Evolutionary conservation across 2,113 vertebrate genomes (phyloP).

Genomic region (Sitta europaea): DNA sequence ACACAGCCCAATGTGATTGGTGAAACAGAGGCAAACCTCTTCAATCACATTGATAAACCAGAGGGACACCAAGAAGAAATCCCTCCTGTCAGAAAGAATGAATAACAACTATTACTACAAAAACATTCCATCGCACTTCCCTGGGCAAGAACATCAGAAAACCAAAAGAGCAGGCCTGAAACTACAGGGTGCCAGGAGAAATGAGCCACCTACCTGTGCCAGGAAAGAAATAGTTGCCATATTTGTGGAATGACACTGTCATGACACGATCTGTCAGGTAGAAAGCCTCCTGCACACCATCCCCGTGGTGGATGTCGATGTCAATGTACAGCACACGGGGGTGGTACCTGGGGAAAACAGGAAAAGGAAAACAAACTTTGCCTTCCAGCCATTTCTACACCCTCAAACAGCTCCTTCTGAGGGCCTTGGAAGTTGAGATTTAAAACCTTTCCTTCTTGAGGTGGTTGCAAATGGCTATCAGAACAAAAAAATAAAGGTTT

Average conservation of each 20-base stretch:
- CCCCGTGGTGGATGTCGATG: slow-evolving; percentile 97
- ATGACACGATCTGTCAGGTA: slow-evolving; percentile 97
- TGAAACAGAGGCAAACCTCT: too few species aligned
- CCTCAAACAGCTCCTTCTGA: not conserved
- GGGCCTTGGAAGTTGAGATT: not conserved
- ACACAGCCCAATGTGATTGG: too few species aligned
- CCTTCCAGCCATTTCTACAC: fast-evolving
- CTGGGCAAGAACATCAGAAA: too few species aligned
- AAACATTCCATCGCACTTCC: too few species aligned
- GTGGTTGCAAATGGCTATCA: not conserved
- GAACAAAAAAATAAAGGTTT: not conserved
- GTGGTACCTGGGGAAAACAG: slow-evolving; percentile 80
- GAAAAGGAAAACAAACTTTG: not conserved
- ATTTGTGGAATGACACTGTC: slow-evolving; percentile 99
- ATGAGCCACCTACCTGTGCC: slow-evolving; percentile 83
- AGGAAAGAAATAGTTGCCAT: slow-evolving; percentile 98
- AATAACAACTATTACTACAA: too few species aligned
- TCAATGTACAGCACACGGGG: slow-evolving; percentile 97
- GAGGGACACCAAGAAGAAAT: too few species aligned
- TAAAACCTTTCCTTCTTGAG: not conserved
- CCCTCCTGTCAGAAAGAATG: too few species aligned
- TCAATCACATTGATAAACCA: too few species aligned
- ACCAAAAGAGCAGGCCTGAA: too few species aligned
- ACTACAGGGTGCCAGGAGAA: too few species aligned
- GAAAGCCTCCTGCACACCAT: slow-evolving; percentile 97